phyloP scores from a whole-genome alignment of 2,797 vertebrate species.

The Scyliorhinus canicula region DNA sequence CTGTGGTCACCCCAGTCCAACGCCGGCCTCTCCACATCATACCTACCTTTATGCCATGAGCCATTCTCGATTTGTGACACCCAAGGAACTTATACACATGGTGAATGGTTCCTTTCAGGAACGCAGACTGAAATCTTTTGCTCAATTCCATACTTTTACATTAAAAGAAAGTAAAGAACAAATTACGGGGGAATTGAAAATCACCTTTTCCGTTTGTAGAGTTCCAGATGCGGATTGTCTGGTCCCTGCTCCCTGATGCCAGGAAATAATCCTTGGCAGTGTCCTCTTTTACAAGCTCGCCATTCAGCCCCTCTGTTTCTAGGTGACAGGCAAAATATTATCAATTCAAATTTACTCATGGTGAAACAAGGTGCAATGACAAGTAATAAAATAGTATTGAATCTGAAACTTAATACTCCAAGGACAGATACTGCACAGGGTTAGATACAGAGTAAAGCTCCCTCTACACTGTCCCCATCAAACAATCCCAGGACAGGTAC shows the following conservation, averaged over 20 bases:
- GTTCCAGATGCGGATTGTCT: conserved; percentile 88
- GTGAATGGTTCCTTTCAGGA: not conserved
- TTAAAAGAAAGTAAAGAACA: not conserved
- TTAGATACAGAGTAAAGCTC: not conserved
- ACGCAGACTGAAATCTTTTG: not conserved
- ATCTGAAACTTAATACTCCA: no score
- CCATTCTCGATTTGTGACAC: not conserved
- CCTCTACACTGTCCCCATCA: no score
- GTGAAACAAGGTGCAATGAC: not conserved
- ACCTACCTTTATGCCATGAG: no score
- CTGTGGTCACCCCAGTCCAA: no score
- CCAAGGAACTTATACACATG: no score
- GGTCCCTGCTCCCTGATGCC: conserved; percentile 92
- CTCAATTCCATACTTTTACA: not conserved
- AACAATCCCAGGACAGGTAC: not conserved
- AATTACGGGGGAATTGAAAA: conserved; percentile 29
- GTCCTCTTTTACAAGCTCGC: conserved; percentile 49
- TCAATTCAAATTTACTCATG: not conserved
- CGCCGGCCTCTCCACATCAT: no score
- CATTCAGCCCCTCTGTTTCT: conserved; percentile 51
- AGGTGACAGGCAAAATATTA: not conserved
- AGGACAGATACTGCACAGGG: not conserved
- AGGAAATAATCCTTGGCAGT: conserved; percentile 67
- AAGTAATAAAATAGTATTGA: not conserved
- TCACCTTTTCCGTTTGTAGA: conserved; percentile 76